Percentiles rank a stretch among this genome's conserved stretches.
phyloP scores from a whole-genome alignment of 2,888 invertebrate genomes.

The Acanthosepion lycidas region DNA sequence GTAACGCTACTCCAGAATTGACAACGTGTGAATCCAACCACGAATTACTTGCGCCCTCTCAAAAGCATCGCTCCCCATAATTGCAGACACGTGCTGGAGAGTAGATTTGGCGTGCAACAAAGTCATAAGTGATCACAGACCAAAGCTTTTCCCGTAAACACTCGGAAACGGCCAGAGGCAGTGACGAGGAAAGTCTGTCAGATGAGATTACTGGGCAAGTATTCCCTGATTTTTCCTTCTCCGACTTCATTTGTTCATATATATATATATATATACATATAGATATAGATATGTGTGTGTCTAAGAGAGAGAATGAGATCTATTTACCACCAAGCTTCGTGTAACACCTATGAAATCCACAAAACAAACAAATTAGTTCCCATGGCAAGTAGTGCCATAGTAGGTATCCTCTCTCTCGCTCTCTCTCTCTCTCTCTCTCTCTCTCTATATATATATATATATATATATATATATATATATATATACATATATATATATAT shows the following conservation, averaged over 20 bases:
- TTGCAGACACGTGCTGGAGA: slow-evolving; percentile 8
- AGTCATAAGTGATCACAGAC: not conserved
- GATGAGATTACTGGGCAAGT: not conserved
- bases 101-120: not conserved
- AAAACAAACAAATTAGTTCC: no score
- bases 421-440: no score
- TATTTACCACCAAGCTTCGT: no score
- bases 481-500: no score
- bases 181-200: not conserved
- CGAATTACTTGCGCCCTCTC: slow-evolving; percentile 20
- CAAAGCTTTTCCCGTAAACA: not conserved
- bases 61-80: not conserved
- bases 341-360: no score
- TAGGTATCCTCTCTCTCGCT: no score
- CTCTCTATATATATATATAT: no score
- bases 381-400: no score
- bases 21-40: slow-evolving; percentile 13
- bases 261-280: not conserved
- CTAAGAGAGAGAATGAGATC: no score
- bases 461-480: no score
- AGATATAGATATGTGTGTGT: no score
- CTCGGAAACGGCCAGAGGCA: not conserved
- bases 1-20: slow-evolving; percentile 23
- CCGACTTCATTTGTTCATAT: not conserved
- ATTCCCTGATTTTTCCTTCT: not conserved